Evolutionary conservation across 1,140 invertebrate species (phyloP).

Genomic region (Leptinotarsa lineolata): DNA sequence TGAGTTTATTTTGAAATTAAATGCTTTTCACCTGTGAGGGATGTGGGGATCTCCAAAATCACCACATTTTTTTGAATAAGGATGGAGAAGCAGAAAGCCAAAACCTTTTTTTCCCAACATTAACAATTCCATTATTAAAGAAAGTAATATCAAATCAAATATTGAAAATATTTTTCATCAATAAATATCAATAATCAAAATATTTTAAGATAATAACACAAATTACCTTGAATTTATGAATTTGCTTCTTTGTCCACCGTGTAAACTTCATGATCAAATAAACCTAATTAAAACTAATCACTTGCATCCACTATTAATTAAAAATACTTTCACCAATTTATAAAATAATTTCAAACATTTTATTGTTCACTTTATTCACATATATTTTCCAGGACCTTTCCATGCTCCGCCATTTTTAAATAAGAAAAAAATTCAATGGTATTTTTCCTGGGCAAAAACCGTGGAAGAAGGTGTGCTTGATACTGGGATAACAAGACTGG

Average conservation of each 20-base stretch:
- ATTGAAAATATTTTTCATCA: no score
- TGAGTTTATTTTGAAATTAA: no score
- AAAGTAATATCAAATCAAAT: no score
- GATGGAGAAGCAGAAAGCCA: no score
- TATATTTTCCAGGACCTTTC: conserved; percentile 2
- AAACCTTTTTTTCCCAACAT: no score
- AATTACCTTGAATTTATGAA: conserved; percentile 37
- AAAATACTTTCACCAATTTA: background rate
- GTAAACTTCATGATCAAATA: conserved; percentile 24
- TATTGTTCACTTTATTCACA: background rate
- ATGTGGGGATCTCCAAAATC: no score
- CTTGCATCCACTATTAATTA: background rate
- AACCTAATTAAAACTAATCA: background rate
- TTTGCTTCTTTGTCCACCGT: conserved; percentile 37
- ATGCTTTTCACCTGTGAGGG: no score
- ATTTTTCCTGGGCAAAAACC: background rate
- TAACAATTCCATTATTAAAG: no score
- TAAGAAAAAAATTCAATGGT: background rate
- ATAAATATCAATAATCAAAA: no score
- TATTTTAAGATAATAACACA: background rate
- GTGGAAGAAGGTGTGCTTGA: background rate
- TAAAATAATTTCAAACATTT: background rate
- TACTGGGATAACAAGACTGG: no score
- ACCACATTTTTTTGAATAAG: no score
- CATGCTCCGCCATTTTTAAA: background rate